Evolutionary conservation across 2,888 invertebrate species (phyloP), one percentile per base, ranked within the genome.

Genomic region (Ophraella communa): DNA sequence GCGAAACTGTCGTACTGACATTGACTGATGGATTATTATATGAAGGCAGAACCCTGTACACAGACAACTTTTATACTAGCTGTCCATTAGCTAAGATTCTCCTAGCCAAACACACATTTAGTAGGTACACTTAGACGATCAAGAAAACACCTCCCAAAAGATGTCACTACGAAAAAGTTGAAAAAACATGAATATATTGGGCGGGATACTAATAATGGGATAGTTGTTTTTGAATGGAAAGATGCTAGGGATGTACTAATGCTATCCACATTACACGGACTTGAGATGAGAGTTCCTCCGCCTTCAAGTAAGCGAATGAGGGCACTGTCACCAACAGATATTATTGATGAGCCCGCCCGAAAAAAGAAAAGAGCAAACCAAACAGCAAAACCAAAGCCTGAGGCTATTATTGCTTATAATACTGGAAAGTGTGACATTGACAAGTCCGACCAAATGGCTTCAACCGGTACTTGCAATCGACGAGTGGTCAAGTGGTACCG

Each of bases 1-100:
- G 18, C 35, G 53, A 30, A 53, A 53, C 33, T 53, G 53, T 54
- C 54, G 54, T 54, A 54, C 39, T 54, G 39, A 35, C 18, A 35
- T 54, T 54, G 39, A 35, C 54, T 54, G 54, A 54, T 18, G 33
- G 53, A 53, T 53, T 53, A 53, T 33, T 63, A 35, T 42, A 51
- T 55, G 51, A 54, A 45, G 66, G 66, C 24, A 53, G 54, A 63
- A 55, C 44, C 20, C 47, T 62, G 8, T 42, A 51, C 14, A 65
- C 21, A 4, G 67, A 65, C 47, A 67, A 71, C 62, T 67, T 61
- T 57, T 67, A 71, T 55, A 70, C 67, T 24, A 63, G 63, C 53
- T 42, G 65, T 44, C 53, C 66, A 21, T 54, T 68, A n/a, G 71
- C 69, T 54, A 53, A 62, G 27, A 30, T 51, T 21, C 49, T 64